Conservation (phyloP, 1,140 invertebrate genomes). For the Dolichoris vasculosae region DNA sequence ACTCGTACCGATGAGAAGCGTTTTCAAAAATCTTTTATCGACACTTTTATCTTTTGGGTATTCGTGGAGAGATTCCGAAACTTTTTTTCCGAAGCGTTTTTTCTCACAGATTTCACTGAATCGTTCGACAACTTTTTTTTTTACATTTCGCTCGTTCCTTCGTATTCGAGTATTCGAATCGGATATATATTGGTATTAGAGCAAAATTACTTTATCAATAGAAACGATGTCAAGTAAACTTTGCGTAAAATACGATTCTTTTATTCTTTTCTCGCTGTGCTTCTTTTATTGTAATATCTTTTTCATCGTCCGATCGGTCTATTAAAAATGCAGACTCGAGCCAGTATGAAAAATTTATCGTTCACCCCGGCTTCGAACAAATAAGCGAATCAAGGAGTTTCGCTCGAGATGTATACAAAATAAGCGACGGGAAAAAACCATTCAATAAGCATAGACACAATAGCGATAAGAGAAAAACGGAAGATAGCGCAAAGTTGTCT, state of each 20-base stretch:
- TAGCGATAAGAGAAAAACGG: slow-evolving; percentile 17
- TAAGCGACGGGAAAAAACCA: background rate
- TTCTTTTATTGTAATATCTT: background rate
- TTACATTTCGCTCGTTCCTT: no score
- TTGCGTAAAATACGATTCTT: background rate
- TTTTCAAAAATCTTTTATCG: no score
- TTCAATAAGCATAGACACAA: slow-evolving; percentile 28
- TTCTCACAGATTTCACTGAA: no score
- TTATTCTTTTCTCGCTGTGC: background rate
- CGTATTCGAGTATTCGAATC: background rate
- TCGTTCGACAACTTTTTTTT: no score
- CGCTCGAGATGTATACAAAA: background rate
- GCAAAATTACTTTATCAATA: background rate
- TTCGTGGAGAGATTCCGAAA: no score
- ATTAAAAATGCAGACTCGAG: background rate
- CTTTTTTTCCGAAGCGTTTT: no score
- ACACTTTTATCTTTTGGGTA: no score
- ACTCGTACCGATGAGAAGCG: no score
- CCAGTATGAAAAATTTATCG: background rate
- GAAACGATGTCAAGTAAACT: background rate
- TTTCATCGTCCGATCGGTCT: background rate
- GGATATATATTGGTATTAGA: background rate
- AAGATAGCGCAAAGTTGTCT: slow-evolving; percentile 11
- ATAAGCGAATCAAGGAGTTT: background rate
- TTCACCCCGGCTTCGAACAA: background rate